phyloP scores from a whole-genome alignment of 2,797 vertebrate species.

The Parauchenoglanis ngamensis region DNA sequence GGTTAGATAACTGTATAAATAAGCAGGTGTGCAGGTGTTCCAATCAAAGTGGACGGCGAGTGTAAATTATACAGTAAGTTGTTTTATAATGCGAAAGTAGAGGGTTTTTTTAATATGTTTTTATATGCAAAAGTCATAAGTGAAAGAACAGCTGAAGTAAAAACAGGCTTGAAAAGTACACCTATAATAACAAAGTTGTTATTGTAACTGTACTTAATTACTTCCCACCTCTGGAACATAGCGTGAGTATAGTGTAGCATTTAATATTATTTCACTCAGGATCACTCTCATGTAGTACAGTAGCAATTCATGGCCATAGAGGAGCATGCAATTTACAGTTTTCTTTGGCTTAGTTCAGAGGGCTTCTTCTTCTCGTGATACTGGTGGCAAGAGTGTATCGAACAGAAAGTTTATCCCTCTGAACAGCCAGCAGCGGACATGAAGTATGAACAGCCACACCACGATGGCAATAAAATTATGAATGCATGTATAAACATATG shows the following conservation, averaged over 20 bases:
- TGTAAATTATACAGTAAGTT: neutral
- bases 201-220: neutral
- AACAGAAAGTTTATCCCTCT: too few relatives aligned
- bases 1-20: neutral
- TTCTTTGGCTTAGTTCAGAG: too few relatives aligned
- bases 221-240: neutral
- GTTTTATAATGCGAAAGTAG: neutral
- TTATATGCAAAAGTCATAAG: neutral
- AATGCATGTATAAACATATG: too few relatives aligned
- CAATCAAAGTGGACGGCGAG: neutral
- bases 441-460: too few relatives aligned
- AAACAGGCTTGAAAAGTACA: neutral
- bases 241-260: neutral
- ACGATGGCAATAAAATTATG: too few relatives aligned
- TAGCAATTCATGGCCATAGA: too few relatives aligned
- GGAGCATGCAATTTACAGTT: too few relatives aligned
- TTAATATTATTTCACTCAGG: neutral
- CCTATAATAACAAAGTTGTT: neutral
- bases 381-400: too few relatives aligned
- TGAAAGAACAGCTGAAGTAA: neutral
- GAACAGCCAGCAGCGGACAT: too few relatives aligned
- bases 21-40: neutral
- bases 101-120: neutral
- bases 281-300: too few relatives aligned
- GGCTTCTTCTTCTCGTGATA: too few relatives aligned